phyloP scores from a whole-genome alignment of 2,797 vertebrate species.

The Phataginus tetradactyla region DNA sequence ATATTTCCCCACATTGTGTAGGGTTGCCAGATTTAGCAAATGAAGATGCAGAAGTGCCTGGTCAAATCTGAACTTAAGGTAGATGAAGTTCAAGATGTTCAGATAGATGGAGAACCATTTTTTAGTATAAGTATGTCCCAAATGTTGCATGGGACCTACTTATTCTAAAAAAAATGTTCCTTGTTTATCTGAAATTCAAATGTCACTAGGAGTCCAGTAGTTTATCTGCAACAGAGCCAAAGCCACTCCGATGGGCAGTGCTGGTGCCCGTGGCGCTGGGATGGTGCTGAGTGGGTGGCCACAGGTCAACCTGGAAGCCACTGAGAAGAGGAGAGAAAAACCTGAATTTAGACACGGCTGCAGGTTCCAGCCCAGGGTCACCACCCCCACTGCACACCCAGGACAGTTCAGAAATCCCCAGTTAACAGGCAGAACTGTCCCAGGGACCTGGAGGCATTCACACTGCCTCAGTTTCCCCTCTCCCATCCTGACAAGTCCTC shows the following conservation, averaged over 20 bases:
- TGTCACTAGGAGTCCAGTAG: neutral
- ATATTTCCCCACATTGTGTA: neutral
- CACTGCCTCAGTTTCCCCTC: neutral
- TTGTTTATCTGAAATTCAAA: neutral
- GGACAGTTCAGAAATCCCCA: neutral
- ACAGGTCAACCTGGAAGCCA: neutral
- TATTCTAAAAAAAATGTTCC: neutral
- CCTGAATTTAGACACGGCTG: accelerated
- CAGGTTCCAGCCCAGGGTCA: neutral
- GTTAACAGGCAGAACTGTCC: neutral
- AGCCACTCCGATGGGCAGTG: neutral
- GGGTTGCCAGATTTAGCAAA: neutral
- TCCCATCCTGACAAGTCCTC: neutral
- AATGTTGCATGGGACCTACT: neutral
- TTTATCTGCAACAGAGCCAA: neutral
- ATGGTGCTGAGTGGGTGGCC: accelerated
- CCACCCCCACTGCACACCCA: too few species aligned
- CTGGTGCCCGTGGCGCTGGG: accelerated
- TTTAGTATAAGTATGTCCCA: neutral
- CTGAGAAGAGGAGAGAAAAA: neutral
- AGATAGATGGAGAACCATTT: neutral
- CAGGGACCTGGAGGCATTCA: neutral
- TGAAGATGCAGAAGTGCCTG: neutral
- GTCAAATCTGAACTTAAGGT: neutral
- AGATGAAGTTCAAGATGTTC: neutral